These are phyloP conservation scores for Sarcophaga caerulescens DNA, from an alignment of 2,888 invertebrate species.

Conservation along the genomic window DNA sequence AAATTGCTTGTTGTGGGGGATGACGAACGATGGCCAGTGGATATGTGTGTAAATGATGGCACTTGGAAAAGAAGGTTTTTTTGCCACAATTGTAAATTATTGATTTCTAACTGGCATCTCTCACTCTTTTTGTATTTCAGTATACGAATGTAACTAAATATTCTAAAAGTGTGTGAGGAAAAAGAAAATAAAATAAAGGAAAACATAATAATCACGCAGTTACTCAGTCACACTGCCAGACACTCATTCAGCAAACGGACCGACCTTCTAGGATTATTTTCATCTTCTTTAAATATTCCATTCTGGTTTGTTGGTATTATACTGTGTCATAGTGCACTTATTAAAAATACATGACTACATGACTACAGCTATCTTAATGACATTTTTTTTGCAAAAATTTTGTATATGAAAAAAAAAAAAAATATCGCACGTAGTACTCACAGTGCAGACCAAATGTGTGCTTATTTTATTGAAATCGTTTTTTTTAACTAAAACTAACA, in stretches of 20 bases:
- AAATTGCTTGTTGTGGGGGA: neutral
- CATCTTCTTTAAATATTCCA: constrained; percentile 45
- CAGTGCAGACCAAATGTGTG: constrained; percentile 12
- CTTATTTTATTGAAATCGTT: no score
- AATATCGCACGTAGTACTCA: neutral
- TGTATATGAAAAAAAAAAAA: neutral
- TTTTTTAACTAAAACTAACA: no score
- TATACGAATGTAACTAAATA: constrained; percentile 55
- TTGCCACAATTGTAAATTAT: constrained; percentile 57
- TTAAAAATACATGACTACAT: constrained; percentile 65
- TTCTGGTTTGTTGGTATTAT: constrained; percentile 23
- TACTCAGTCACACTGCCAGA: neutral
- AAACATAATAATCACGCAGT: neutral
- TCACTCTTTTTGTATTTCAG: neutral
- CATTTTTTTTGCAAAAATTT: constrained; percentile 12
- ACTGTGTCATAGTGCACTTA: constrained; percentile 49
- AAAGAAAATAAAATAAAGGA: constrained; percentile 42
- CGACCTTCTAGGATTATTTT: constrained; percentile 51
- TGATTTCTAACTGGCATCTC: constrained; percentile 56
- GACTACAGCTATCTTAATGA: constrained; percentile 34
- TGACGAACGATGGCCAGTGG: neutral
- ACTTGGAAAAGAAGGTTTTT: neutral
- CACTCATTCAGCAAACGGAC: constrained; percentile 3
- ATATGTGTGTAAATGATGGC: neutral
- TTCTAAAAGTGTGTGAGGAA: constrained; percentile 28